Percentiles rank a stretch among this genome's conserved stretches.
Evolutionary conservation across 2,888 invertebrate genomes (phyloP).

Genomic region (Drosophila imparisetae): DNA sequence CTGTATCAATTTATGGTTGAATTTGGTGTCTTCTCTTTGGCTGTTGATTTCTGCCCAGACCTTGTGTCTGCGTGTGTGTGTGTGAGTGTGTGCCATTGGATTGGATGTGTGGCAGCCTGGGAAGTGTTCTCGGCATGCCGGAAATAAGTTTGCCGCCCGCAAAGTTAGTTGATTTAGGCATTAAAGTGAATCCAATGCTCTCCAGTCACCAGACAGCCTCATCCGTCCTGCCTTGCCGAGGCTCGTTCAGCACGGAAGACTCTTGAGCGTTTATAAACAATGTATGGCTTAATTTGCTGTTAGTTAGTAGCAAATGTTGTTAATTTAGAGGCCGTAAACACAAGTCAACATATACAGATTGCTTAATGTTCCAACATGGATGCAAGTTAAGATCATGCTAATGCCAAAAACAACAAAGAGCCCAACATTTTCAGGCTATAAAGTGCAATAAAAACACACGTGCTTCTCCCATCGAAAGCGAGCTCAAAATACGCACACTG

Average conservation of each 20-base stretch:
- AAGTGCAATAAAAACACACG: background rate
- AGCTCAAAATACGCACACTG: background rate
- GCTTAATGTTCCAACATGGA: constrained; percentile 10
- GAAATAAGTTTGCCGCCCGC: constrained; percentile 80
- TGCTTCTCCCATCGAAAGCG: background rate
- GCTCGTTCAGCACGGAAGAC: constrained; percentile 25
- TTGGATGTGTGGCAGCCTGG: constrained; percentile 50
- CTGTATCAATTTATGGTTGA: constrained; percentile 80
- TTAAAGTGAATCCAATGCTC: constrained; percentile 68
- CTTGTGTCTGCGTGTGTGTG: constrained; percentile 26
- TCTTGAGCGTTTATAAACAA: constrained; percentile 75
- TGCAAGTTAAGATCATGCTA: constrained; percentile 7
- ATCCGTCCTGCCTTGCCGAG: background rate
- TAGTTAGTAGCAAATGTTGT: constrained; percentile 79
- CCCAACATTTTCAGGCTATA: background rate
- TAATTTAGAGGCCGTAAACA: constrained; percentile 60
- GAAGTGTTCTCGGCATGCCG: constrained; percentile 74
- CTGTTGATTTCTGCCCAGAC: constrained; percentile 40
- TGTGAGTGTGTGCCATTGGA: background rate
- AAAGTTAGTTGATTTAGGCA: constrained; percentile 81
- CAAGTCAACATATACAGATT: constrained; percentile 34
- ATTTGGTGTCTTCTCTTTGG: constrained; percentile 68
- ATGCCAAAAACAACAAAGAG: background rate
- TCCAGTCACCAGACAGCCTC: constrained; percentile 12
- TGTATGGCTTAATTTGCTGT: constrained; percentile 80